A percentile compares a stretch with the other conserved stretches of the same genome.
These are phyloP conservation scores for Malurus alboscapulatus DNA, from an alignment of 2,113 vertebrate genomes.

Conservation along the genomic window DNA sequence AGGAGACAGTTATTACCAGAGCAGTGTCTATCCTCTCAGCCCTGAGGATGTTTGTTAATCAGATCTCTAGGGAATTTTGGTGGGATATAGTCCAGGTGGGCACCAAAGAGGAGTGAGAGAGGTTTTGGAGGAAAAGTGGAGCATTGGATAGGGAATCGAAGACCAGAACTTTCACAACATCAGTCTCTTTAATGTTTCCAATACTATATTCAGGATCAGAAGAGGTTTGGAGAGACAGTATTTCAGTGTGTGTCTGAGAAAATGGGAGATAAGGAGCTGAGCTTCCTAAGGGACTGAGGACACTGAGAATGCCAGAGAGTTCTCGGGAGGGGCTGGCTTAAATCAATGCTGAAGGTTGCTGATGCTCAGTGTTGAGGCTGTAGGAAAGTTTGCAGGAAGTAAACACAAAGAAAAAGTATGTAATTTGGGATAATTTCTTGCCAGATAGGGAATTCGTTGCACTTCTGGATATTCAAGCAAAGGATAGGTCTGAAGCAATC, in stretches of 20 bases:
- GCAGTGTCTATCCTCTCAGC: not conserved
- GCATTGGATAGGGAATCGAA: not conserved
- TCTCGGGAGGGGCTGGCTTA: not conserved
- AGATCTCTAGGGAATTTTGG: not conserved
- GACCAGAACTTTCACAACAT: not conserved
- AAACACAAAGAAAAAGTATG: not conserved
- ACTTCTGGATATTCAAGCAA: not conserved
- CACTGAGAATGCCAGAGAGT: not conserved
- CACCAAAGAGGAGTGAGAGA: not conserved
- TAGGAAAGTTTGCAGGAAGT: not conserved
- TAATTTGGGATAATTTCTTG: not conserved
- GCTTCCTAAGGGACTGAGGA: not conserved
- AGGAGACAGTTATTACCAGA: not conserved
- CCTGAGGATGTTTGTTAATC: not conserved
- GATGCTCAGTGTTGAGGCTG: not conserved
- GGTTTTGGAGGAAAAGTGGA: not conserved
- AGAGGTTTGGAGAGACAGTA: not conserved
- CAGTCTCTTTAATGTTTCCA: not conserved
- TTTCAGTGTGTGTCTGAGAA: not conserved
- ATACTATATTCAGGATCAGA: not conserved
- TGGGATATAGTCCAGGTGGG: not conserved
- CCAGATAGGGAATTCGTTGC: not conserved
- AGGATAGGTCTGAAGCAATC: not conserved
- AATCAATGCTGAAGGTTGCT: not conserved
- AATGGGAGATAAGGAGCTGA: not conserved